Base-by-base conservation (phyloP, 2,113 vertebrate genomes). In the Martes martes region DNA sequence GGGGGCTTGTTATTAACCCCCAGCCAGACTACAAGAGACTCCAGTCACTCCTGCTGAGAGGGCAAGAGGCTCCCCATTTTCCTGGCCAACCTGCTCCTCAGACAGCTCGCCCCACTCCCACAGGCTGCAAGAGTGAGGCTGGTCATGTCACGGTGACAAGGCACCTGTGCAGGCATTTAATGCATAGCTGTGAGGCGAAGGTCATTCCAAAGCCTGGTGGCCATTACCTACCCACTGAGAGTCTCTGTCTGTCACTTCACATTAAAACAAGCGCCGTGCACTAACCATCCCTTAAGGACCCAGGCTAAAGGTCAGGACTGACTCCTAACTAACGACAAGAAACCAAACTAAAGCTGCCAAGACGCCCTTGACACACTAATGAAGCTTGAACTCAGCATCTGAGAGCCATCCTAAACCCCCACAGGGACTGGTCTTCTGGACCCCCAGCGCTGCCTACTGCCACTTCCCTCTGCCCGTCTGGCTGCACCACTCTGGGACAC, bases 91-190 rank as follows among this genome's bases (percentile, higher is more conserved):
- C 10, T 23, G 19, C 55, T 42, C 39, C 57, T 18, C 31, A 76
- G 50, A 47, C 15, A 11, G 13, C 1, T 24, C 2, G 4, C 18
- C 1, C 26, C 16, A 6, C 0, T 2, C 14, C 73, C 1, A 0
- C 2, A 6, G 19, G 45, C 36, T 9, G 6, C 39, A 39, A 36
- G 89, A 23, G 28, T 6, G 65, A 0, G 14, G 28, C 71, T 89
- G 8, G 3, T 0, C 36, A 50, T 11, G 2, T 16, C 74, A 33
- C 15, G 11, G 11, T 33, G 13, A 18, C 36, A 23, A 52, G 73
- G 52, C 23, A 28, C 3, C 23, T 6, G 11, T 26, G 65, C 6
- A 11, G 50, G 55, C n/a, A 31, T 11, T 24, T 23, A 19, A 55
- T 18, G 45, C n/a, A 7, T n/a, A 19, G 47, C 13, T 23, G 67